Conservation (phyloP, 2,113 vertebrate genomes). For the Tachysurus fulvidraco region DNA sequence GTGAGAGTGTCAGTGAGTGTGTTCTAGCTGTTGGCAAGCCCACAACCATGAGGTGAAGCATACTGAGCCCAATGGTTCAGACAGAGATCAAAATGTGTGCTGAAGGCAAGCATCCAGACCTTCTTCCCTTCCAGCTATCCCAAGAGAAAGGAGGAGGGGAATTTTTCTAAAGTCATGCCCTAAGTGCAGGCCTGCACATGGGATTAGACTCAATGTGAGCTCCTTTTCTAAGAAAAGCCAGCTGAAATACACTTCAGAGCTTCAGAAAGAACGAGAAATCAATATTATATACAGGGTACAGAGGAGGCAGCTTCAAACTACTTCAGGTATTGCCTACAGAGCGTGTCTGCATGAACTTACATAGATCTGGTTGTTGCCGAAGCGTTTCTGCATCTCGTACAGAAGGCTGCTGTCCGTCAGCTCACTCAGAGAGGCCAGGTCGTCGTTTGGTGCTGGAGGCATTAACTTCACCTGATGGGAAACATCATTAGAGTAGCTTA, state of each 20-base stretch:
- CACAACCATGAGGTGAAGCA: constrained; percentile 9
- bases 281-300: constrained; percentile 19
- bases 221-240: constrained; percentile 17
- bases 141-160: background rate
- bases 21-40: constrained; percentile 34
- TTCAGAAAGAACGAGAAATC: constrained; percentile 12
- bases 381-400: constrained; percentile 98
- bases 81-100: constrained; percentile 40
- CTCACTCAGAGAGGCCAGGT: constrained; percentile 92
- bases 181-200: background rate
- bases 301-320: constrained; percentile 11
- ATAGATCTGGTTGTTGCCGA: constrained; percentile 92
- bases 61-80: constrained; percentile 45
- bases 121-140: constrained; percentile 16
- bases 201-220: background rate
- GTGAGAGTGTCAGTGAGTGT: constrained; percentile 21
- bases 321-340: background rate
- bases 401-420: constrained; percentile 92
- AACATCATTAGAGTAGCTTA: constrained; percentile 3
- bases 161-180: constrained; percentile 28
- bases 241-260: background rate
- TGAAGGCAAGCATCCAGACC: constrained; percentile 35
- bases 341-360: constrained; percentile 71
- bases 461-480: constrained; percentile 85
- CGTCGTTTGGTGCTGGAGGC: constrained; percentile 92